A percentile compares a stretch with the other conserved stretches of the same genome.
Evolutionary conservation across 2,797 vertebrate genomes (phyloP).

Genomic region (Manis crassicaudata): DNA sequence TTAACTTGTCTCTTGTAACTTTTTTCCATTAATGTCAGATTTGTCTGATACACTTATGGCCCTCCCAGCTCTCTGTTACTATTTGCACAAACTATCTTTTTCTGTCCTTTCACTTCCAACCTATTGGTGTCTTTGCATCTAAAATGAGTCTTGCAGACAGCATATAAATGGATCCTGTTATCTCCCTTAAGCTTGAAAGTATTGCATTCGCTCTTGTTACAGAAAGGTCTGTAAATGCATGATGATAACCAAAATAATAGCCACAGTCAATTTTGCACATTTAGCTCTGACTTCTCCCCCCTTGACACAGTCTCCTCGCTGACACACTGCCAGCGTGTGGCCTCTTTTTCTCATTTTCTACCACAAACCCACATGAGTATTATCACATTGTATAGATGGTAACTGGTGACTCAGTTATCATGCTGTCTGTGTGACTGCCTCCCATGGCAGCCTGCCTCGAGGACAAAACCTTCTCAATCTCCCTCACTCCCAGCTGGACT

Average conservation of each 20-base stretch:
- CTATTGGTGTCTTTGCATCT: neutral
- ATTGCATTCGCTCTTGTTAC: neutral
- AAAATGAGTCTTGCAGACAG: neutral
- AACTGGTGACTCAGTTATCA: neutral
- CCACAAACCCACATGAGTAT: neutral
- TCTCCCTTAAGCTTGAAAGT: neutral
- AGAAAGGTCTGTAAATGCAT: neutral
- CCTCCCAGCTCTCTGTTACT: neutral
- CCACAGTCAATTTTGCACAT: neutral
- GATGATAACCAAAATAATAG: neutral
- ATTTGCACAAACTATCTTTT: neutral
- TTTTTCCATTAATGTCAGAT: neutral
- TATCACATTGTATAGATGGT: neutral
- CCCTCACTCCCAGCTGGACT: neutral
- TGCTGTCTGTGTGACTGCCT: neutral
- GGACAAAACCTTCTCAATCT: neutral
- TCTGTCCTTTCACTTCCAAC: neutral
- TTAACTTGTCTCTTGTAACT: neutral
- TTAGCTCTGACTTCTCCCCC: neutral
- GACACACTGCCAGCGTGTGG: neutral
- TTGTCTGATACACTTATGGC: neutral
- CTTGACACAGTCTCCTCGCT: neutral
- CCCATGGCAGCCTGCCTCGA: fast-evolving
- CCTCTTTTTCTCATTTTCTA: neutral
- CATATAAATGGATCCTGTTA: neutral